A percentile compares a stretch with the other conserved stretches of the same genome.
Evolutionary conservation across 2,113 vertebrate genomes (phyloP).

Genomic region (Mormoops blainvillei): DNA sequence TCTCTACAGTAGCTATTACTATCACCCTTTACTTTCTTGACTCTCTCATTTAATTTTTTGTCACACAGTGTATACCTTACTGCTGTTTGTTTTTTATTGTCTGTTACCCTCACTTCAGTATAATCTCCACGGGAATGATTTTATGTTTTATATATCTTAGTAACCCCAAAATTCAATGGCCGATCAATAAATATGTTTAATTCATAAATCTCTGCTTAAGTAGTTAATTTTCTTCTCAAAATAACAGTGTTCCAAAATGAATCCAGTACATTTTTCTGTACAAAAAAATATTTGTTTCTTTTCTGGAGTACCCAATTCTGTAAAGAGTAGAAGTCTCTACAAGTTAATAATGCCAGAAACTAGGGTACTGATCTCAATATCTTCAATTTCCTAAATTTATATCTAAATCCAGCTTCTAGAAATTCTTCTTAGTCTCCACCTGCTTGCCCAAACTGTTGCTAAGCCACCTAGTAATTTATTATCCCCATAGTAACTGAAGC

Average conservation of each 20-base stretch:
- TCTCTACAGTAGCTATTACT: background rate
- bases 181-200: background rate
- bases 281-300: background rate
- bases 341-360: background rate
- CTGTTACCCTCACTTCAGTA: background rate
- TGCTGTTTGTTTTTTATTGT: background rate
- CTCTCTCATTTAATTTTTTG: background rate
- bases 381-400: background rate
- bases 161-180: background rate
- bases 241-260: background rate
- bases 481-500: background rate
- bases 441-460: background rate
- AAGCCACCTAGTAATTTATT: background rate
- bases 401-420: background rate
- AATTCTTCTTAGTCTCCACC: background rate
- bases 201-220: background rate
- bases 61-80: background rate
- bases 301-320: background rate
- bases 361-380: background rate
- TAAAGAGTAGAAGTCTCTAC: background rate
- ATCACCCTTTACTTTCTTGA: background rate
- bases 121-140: background rate
- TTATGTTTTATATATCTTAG: background rate
- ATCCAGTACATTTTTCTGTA: background rate
- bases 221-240: background rate